Evolutionary conservation across 2,797 vertebrate species (phyloP), one percentile per base, ranked within the genome.

Genomic region (Channallabes apus): DNA sequence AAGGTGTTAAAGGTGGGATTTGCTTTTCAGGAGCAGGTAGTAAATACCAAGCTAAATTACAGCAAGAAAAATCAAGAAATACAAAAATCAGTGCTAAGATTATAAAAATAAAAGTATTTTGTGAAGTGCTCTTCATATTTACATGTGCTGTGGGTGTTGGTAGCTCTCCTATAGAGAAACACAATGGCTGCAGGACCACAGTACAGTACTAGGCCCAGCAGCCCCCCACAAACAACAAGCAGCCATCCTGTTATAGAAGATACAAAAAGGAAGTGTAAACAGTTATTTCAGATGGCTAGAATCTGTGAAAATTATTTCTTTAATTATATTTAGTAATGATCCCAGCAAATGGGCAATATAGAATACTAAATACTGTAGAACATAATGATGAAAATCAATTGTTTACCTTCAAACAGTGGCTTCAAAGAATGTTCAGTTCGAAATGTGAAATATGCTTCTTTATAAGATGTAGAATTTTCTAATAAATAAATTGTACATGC

Each of bases 1-100:
- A 29, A 61, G 54, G 17, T 80, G 84, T 22, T 75, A 51, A 11
- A 68, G 38, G 29, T 82, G 67, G 35, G 51, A 56, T 71, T 84
- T 67, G 35, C 4, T 12, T 77, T 32, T 77, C 75, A 59, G 27
- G 71, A 22, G 22, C 18, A 46, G 67, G 29, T 6, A 22, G 22
- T 4, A 46, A 14, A 58, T 6, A 81, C 24, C 22, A 65, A 38
- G 4, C 81, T 87, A 73, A 29, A 85, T 69, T 22, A 65, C 38
- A 80, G 0, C 0, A 32, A 20, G 17, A 32, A 58, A 54, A 32
- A 58, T 56, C 0, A 9, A 59, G 5, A 22, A 22, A 77, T 35
- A 54, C 54, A 77, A 22, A 64, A n/a, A 15, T 38, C 0, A 4
- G 14, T 78, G 3, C 58, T 14, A 2, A 79, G 58, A 38, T 76